Evolutionary conservation across 1,140 invertebrate species (phyloP).

Genomic region (Heterodera schachtii): DNA sequence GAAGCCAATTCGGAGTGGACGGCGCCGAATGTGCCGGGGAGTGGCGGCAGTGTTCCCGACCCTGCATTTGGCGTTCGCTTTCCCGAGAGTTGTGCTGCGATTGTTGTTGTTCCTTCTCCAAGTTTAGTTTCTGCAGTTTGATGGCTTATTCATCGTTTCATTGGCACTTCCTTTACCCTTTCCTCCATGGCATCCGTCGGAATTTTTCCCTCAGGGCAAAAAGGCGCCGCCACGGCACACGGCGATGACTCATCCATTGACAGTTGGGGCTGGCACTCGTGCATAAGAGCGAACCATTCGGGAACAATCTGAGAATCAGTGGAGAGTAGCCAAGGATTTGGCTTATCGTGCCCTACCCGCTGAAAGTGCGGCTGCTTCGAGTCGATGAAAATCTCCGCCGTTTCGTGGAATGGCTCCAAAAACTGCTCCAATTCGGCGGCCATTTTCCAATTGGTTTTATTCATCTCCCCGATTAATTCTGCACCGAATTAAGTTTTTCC

Average conservation of each 20-base stretch:
- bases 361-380: constrained; percentile 47
- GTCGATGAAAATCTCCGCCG: constrained; percentile 42
- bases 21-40: neutral
- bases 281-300: constrained; percentile 50
- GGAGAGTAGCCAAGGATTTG: neutral
- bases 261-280: constrained; percentile 36
- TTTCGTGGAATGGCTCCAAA: constrained; percentile 52
- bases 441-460: constrained; percentile 36
- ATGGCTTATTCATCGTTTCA: too few species aligned
- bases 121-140: too few species aligned
- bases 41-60: neutral
- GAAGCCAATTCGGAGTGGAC: constrained; percentile 24
- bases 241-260: constrained; percentile 7
- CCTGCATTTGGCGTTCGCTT: neutral
- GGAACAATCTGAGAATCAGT: constrained; percentile 37
- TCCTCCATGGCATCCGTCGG: too few species aligned
- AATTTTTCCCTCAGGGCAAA: too few species aligned
- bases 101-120: neutral
- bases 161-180: too few species aligned
- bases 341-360: constrained; percentile 8
- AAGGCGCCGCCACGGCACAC: neutral
- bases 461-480: constrained; percentile 26
- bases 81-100: too few species aligned
- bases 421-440: constrained; percentile 43
- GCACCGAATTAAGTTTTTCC: neutral